A percentile compares a stretch with the other conserved stretches of the same genome.
Conservation (phyloP, 2,888 invertebrate species). For the Conistra vaccinii region DNA sequence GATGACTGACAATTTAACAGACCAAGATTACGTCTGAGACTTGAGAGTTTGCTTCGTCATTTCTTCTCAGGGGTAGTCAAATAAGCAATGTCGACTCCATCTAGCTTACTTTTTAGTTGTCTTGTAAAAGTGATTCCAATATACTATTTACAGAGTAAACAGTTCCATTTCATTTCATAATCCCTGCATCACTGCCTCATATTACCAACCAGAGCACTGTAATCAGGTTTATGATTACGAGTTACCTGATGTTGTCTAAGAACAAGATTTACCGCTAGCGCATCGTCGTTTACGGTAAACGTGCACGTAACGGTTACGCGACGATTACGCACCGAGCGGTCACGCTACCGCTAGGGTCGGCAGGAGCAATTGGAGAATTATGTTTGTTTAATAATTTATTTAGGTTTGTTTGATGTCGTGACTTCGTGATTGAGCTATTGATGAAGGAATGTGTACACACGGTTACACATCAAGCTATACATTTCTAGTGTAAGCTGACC, state of each 20-base stretch:
- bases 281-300: conserved; percentile 57
- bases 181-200: background rate
- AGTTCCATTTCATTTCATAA: background rate
- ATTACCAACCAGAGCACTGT: conserved; percentile 9
- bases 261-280: conserved; percentile 56
- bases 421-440: conserved; percentile 14
- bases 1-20: no score
- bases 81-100: no score
- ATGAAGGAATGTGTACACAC: no score
- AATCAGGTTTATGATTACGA: conserved; percentile 41
- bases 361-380: conserved; percentile 18
- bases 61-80: no score
- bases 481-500: no score
- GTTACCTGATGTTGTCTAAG: conserved; percentile 30
- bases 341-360: conserved; percentile 56
- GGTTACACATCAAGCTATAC: no score
- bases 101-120: no score
- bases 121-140: no score
- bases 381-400: conserved; percentile 2
- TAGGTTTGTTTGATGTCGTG: conserved; percentile 13
- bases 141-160: no score
- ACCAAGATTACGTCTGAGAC: no score
- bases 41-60: no score
- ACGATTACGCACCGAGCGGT: conserved; percentile 59
- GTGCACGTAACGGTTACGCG: conserved; percentile 70